Base-by-base conservation (phyloP, 2,113 vertebrate genomes). In the Notiomystis cincta region DNA sequence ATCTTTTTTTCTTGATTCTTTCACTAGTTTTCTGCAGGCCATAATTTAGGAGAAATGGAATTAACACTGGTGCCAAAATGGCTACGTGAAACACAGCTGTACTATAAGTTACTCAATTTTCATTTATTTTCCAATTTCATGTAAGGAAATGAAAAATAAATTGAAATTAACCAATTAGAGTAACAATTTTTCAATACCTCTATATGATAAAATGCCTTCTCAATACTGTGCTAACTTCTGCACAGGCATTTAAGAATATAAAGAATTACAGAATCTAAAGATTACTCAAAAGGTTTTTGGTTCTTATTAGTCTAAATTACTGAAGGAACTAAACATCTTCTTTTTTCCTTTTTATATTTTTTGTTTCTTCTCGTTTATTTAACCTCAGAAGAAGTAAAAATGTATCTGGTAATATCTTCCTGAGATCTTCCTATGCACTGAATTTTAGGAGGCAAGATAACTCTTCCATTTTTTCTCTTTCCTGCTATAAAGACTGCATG, bases 41-140 rank as follows among this genome's bases (percentile, higher is more conserved):
- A 10, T 45, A 51, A 30, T 53, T 53, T 11, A 65, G 91, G 95
- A 85, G 92, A 96, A 47, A 72, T 50, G 6, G 97, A 98, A 89
- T 75, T 93, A 45, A 93, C 70, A 28, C 80, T 96, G 11, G 33
- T 97, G 66, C 70, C 91, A 48, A 94, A 97, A 56, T 98, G 97
- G 97, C 89, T 98, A 6, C 18, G 2, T 44, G 97, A 98, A 96
- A 97, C 97, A 89, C 79, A 93, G 22, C 40, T 80, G 51, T 98
- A 90, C 93, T 95, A 64, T 24, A 84, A 86, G 53, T 89, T 98
- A 67, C 75, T 83, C 31, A 28, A 51, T 25, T 96, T 97, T 30
- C 90, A 93, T 47, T 91, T 97, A 10, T 98, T 98, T 97, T 91
- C 67, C 62, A 95, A 86, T 86, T 98, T 98, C 95, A 93, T 97